Base-by-base conservation (phyloP, 1,140 invertebrate genomes). In the Drosophila sechellia region DNA sequence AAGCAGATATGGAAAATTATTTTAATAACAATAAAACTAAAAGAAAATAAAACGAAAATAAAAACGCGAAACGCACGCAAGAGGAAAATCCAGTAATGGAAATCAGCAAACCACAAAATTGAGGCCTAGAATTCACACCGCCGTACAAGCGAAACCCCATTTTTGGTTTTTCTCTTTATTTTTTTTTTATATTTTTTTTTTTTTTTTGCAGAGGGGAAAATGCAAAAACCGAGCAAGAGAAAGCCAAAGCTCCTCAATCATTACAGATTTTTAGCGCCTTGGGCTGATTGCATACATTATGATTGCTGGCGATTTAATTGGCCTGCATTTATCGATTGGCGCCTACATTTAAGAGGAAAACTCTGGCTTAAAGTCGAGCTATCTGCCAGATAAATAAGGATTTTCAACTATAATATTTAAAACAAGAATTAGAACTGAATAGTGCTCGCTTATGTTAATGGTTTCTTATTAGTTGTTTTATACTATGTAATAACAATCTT, bases 101-200 rank as follows among this genome's bases (percentile, higher is more conserved):
- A 77, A 65, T 65, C 52, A 80, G 72, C 52, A 68, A 77, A 64
- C 52, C 59, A 63, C 59, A 59, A 63, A 63, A 63, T 63, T 63
- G 59, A 63, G 59, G 59, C 78, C 77, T 77, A 81, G 78, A 81
- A 83, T 81, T 81, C 42, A 73, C 70, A 81, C 61, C 37, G 11
- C 61, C 25, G 4, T 12, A n/a, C n/a, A 15, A 15, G 27, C 37
- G 43, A 60, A 64, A 37, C 40, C 61, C 40, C 34, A 42, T 31
- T 31, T 31, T 31, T 0, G 31, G 31, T 31, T 31, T 31, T 31
- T 31, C 31, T 31, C 31, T 31, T 31, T 31, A 6, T 43, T 37
- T 45, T 34, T 34, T 22, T 17, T 45, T 37, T 45, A 3, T 31
- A 27, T 8, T 46, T 37, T 12, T 17, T 12, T 31, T 31, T 6